Conservation (phyloP, 2,797 vertebrate species). For the Melanotaenia pygmaea region DNA sequence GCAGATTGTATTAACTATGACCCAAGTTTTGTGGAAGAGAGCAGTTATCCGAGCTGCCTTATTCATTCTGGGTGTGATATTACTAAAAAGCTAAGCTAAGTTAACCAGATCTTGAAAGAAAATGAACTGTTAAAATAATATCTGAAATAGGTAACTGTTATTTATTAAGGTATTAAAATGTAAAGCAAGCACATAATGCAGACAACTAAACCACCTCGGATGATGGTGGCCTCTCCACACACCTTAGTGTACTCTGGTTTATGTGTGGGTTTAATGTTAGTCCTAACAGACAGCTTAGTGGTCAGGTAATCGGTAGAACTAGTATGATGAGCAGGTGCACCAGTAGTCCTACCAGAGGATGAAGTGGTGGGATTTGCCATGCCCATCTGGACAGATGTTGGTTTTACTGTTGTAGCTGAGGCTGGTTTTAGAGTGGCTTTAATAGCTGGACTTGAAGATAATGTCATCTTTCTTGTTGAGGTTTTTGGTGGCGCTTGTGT, state of each 20-base stretch:
- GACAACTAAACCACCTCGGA: slow-evolving; percentile 36
- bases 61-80: neutral
- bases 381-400: slow-evolving; percentile 54
- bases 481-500: slow-evolving; percentile 12
- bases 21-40: neutral
- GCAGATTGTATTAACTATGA: neutral
- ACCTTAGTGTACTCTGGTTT: slow-evolving; percentile 20
- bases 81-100: neutral
- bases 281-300: slow-evolving; percentile 22
- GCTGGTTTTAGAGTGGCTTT: slow-evolving; percentile 53
- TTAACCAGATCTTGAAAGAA: neutral
- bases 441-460: slow-evolving; percentile 27
- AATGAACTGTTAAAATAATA: neutral
- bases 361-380: slow-evolving; percentile 48
- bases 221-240: slow-evolving; percentile 42
- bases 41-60: neutral
- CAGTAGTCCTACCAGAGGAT: slow-evolving; percentile 67
- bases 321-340: slow-evolving; percentile 44
- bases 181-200: slow-evolving; percentile 47
- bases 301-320: slow-evolving; percentile 44
- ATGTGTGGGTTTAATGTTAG: slow-evolving; percentile 33
- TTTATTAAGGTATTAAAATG: slow-evolving; percentile 29
- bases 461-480: slow-evolving; percentile 38
- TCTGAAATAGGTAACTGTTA: neutral
- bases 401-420: slow-evolving; percentile 43